Conservation (phyloP, 2,888 invertebrate genomes). For the Metalampra italica region DNA sequence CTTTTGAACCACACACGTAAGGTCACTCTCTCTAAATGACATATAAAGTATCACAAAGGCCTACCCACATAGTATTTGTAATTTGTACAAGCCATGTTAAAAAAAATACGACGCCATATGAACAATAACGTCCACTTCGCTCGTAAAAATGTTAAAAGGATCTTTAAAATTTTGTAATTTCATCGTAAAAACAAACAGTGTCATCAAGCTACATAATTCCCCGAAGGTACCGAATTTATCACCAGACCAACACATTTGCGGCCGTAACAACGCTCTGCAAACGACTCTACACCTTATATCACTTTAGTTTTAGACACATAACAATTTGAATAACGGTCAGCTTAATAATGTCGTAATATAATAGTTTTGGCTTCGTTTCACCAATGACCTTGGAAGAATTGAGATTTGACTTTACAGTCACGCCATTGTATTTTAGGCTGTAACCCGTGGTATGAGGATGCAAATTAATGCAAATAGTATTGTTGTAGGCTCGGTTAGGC, state of each 20-base stretch:
- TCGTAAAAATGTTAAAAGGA: conserved; percentile 2
- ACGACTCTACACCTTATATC: background rate
- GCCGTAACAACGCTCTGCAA: background rate
- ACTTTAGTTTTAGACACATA: background rate
- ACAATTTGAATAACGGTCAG: background rate
- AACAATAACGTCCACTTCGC: background rate
- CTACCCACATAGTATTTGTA: background rate
- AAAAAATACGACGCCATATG: background rate
- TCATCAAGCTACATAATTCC: conserved; percentile 4
- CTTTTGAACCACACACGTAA: too few species aligned
- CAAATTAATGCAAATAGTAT: background rate
- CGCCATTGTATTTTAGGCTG: background rate
- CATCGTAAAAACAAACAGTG: conserved; percentile 5
- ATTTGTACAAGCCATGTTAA: background rate
- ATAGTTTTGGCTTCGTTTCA: conserved; percentile 7
- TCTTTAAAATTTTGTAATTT: conserved; percentile 6
- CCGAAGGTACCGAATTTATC: conserved; percentile 4
- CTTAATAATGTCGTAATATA: background rate
- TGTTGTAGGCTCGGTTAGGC: background rate
- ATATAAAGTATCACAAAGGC: too few species aligned
- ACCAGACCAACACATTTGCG: background rate
- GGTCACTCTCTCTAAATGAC: too few species aligned
- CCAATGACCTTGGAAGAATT: conserved; percentile 4
- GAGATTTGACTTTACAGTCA: background rate
- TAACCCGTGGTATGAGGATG: background rate